Percentiles rank a stretch among this genome's conserved stretches.
Evolutionary conservation across 2,888 invertebrate species (phyloP).

Genomic region (Clistopyga incitator): DNA sequence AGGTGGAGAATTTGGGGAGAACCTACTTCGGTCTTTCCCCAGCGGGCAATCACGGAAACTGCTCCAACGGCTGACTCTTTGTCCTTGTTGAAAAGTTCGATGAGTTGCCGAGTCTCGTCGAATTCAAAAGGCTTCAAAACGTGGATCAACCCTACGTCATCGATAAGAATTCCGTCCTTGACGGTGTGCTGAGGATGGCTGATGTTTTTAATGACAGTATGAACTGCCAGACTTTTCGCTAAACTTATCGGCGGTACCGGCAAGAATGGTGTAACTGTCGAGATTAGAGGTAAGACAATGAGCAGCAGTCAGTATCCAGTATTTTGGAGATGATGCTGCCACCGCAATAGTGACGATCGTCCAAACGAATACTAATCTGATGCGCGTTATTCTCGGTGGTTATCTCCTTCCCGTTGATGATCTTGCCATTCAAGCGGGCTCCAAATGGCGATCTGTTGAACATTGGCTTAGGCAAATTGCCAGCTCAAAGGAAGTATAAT

Average conservation of each 20-base stretch:
- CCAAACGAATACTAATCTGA: slow-evolving; percentile 68
- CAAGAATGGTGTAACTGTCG: slow-evolving; percentile 80
- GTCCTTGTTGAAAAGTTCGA: slow-evolving; percentile 83
- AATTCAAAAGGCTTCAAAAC: slow-evolving; percentile 84
- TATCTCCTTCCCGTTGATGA: slow-evolving; percentile 58
- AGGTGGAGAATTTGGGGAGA: slow-evolving; percentile 82
- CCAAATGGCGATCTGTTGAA: neutral
- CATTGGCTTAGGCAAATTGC: neutral
- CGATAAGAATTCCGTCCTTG: slow-evolving; percentile 11
- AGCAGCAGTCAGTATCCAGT: slow-evolving; percentile 84
- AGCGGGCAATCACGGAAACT: slow-evolving; percentile 72
- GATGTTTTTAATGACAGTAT: slow-evolving; percentile 42
- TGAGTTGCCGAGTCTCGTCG: slow-evolving; percentile 83
- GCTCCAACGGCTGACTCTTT: slow-evolving; percentile 69
- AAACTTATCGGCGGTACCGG: slow-evolving; percentile 84
- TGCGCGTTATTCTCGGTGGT: slow-evolving; percentile 70
- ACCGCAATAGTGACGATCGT: slow-evolving; percentile 85
- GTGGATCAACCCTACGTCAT: slow-evolving; percentile 86
- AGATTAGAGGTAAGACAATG: slow-evolving; percentile 85
- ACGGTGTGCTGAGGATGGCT: too few species aligned
- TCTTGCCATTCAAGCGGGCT: neutral
- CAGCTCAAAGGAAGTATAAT: neutral
- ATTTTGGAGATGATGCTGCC: slow-evolving; percentile 85
- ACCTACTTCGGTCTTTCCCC: slow-evolving; percentile 69
- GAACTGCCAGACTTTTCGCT: slow-evolving; percentile 69